A percentile compares a stretch with the other conserved stretches of the same genome.
These are phyloP conservation scores for Mustelus asterias DNA, from an alignment of 2,113 vertebrate genomes.

Conservation along the genomic window DNA sequence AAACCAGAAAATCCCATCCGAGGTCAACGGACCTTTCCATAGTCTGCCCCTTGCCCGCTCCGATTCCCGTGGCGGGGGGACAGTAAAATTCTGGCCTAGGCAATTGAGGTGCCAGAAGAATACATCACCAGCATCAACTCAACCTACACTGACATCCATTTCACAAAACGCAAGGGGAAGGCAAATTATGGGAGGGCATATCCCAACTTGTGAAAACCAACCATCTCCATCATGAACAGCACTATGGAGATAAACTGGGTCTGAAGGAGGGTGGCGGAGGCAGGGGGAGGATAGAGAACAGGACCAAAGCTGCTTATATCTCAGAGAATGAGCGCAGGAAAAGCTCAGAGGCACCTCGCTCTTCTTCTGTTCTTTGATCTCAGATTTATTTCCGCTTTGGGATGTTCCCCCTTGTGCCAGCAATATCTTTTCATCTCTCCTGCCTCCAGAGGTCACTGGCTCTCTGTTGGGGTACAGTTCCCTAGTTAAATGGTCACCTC, in stretches of 20 bases:
- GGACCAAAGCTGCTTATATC: background rate
- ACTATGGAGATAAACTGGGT: background rate
- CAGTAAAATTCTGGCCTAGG: too few species aligned
- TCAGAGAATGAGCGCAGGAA: background rate
- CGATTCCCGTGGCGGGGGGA: too few species aligned
- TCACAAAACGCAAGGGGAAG: background rate
- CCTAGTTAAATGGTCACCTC: background rate
- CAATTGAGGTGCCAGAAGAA: background rate
- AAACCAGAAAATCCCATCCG: too few species aligned
- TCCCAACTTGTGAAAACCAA: background rate
- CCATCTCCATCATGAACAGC: background rate
- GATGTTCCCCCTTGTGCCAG: background rate
- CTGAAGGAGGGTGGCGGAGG: background rate
- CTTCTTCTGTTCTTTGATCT: background rate
- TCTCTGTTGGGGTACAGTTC: background rate
- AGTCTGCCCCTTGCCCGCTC: too few species aligned
- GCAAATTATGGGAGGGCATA: background rate
- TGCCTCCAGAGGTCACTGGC: background rate
- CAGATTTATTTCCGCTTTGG: background rate
- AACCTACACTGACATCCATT: background rate
- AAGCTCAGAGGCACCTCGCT: background rate
- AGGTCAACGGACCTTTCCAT: too few species aligned
- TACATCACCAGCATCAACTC: background rate
- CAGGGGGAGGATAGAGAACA: background rate
- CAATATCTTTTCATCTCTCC: background rate